Evolutionary conservation across 2,113 vertebrate genomes (phyloP).

Genomic region (Rallus limicola): DNA sequence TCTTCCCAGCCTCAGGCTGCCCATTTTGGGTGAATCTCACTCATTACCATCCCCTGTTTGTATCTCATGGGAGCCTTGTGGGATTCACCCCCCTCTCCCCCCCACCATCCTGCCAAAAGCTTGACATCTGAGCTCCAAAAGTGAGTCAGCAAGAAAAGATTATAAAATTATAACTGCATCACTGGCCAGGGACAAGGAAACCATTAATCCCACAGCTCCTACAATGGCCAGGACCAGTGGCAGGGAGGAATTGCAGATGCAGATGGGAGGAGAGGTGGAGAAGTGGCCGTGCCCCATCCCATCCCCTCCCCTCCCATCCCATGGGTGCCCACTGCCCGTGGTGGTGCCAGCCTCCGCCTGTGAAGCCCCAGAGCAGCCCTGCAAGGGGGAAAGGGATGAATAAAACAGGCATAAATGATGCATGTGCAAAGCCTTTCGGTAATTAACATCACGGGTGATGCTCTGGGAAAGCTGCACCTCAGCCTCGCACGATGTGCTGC

Average conservation of each 20-base stretch:
- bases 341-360: not conserved
- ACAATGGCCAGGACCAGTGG: not conserved
- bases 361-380: not conserved
- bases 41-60: not conserved
- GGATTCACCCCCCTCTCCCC: not conserved
- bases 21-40: not conserved
- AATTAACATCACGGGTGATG: conserved; percentile 79
- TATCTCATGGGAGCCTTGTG: accelerated
- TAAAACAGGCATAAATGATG: conserved; percentile 74
- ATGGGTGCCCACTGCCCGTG: accelerated
- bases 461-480: conserved; percentile 80
- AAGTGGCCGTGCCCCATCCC: not conserved
- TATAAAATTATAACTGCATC: not conserved
- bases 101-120: not conserved
- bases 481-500: conserved; percentile 50
- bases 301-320: not conserved
- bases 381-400: not conserved
- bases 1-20: not conserved
- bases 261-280: not conserved
- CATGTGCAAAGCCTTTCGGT: conserved; percentile 73
- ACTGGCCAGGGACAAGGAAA: not conserved
- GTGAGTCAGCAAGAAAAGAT: not conserved
- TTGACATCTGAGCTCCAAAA: not conserved
- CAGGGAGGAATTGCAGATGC: not conserved
- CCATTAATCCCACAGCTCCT: not conserved